Conservation (phyloP, 2,888 invertebrate species). For the Helicoverpa assulta region DNA sequence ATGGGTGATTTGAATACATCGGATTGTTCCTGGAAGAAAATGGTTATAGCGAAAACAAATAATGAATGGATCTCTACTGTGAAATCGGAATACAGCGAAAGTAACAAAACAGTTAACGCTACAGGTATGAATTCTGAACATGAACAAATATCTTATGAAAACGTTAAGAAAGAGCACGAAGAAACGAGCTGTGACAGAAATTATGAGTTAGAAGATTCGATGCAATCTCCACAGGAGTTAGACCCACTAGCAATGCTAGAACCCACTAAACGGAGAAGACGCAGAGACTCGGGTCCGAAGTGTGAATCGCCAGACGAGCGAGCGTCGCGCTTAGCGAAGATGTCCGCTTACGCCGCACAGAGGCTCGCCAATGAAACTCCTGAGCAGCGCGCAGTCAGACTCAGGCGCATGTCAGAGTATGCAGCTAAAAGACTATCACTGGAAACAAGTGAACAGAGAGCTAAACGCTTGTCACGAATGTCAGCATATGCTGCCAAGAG, state of each 20-base stretch:
- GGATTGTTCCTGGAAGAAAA: constrained; percentile 86
- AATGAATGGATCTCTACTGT: constrained; percentile 82
- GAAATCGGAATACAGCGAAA: constrained; percentile 70
- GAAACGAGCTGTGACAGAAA: constrained; percentile 48
- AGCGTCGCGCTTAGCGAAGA: constrained; percentile 79
- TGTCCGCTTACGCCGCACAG: constrained; percentile 86
- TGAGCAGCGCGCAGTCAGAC: constrained; percentile 79
- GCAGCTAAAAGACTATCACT: constrained; percentile 81
- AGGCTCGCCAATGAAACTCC: constrained; percentile 84
- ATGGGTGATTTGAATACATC: constrained; percentile 84
- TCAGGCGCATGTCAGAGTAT: constrained; percentile 86
- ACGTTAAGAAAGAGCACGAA: constrained; percentile 71
- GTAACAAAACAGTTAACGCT: constrained; percentile 62
- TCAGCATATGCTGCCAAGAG: constrained; percentile 85
- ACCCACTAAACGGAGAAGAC: constrained; percentile 61
- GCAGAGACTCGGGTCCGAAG: constrained; percentile 68
- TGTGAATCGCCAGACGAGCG: constrained; percentile 80
- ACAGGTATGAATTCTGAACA: constrained; percentile 58
- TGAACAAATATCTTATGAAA: constrained; percentile 58
- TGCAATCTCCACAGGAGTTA: constrained; percentile 64
- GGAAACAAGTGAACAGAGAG: constrained; percentile 82
- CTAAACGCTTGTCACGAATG: constrained; percentile 82
- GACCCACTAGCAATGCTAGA: constrained; percentile 68
- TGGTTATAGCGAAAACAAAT: constrained; percentile 83
- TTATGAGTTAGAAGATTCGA: constrained; percentile 55